phyloP scores from a whole-genome alignment of 2,888 invertebrate genomes.

The Fabriciana adippe region DNA sequence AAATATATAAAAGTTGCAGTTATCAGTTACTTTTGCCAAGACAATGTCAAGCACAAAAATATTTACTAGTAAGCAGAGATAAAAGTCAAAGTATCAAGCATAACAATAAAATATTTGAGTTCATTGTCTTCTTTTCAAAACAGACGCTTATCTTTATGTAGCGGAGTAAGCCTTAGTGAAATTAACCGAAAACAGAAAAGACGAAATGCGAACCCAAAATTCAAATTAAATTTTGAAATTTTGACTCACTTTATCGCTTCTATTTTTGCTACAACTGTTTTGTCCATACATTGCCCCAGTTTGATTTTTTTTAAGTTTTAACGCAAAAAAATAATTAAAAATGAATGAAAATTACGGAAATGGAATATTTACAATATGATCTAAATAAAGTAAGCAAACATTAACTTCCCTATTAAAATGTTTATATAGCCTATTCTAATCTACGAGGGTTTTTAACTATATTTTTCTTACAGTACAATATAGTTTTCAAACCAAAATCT shows the following conservation, averaged over 20 bases:
- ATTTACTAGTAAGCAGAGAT: not conserved
- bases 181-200: conserved; percentile 4
- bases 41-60: not conserved
- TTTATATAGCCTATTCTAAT: not conserved
- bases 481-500: conserved; percentile 2
- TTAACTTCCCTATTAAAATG: too few species aligned
- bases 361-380: not conserved
- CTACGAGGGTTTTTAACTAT: not conserved
- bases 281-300: conserved; percentile 85
- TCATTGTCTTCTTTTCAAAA: conserved; percentile 8
- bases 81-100: not conserved
- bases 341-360: not conserved
- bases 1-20: not conserved
- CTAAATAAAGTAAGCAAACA: not conserved
- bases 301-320: conserved; percentile 46
- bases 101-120: conserved; percentile 1
- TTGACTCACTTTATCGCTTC: conserved; percentile 64
- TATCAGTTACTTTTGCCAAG: not conserved
- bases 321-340: not conserved
- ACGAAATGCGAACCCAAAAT: conserved; percentile 21
- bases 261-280: conserved; percentile 74
- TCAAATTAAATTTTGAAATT: conserved; percentile 37
- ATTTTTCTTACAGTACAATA: conserved; percentile 16
- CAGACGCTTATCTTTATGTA: not conserved
- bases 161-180: not conserved